Percentiles rank a stretch among this genome's conserved stretches.
phyloP scores from a whole-genome alignment of 2,113 vertebrate species.

The Chionomys nivalis region DNA sequence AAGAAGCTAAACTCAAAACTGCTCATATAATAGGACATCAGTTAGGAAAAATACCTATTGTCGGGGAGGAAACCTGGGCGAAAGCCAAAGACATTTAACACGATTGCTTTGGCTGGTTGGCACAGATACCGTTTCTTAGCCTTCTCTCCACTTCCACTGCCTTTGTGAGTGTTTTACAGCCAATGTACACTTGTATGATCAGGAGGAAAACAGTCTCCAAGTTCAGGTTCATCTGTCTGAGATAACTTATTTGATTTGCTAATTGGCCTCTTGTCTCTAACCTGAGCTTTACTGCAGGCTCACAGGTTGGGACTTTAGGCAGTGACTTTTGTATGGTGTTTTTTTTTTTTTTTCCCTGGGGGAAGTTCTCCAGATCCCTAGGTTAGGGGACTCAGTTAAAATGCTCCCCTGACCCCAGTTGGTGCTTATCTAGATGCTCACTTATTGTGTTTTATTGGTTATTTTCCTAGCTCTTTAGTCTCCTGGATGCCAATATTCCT shows the following conservation, averaged over 20 bases:
- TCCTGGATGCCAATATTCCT: background rate
- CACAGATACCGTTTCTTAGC: background rate
- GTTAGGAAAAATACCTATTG: background rate
- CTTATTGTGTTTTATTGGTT: background rate
- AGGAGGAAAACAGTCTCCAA: background rate
- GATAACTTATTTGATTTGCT: background rate
- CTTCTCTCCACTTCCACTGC: background rate
- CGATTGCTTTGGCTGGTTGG: background rate
- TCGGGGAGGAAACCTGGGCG: background rate
- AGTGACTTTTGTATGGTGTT: background rate
- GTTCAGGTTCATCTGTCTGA: background rate
- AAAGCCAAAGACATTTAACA: background rate
- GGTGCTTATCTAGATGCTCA: background rate
- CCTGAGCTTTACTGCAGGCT: background rate
- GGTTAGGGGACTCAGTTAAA: background rate
- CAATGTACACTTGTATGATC: background rate
- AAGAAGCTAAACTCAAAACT: background rate
- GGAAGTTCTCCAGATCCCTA: no score
- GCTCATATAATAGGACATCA: background rate
- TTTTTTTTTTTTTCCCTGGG: background rate
- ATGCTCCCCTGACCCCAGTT: background rate
- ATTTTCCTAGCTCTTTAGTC: background rate
- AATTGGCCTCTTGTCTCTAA: background rate
- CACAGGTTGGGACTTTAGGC: background rate
- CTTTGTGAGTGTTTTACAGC: background rate